Evolutionary conservation across 92 coral and sea anemone species (phyloP).

Genomic region (Phenganax marumi): DNA sequence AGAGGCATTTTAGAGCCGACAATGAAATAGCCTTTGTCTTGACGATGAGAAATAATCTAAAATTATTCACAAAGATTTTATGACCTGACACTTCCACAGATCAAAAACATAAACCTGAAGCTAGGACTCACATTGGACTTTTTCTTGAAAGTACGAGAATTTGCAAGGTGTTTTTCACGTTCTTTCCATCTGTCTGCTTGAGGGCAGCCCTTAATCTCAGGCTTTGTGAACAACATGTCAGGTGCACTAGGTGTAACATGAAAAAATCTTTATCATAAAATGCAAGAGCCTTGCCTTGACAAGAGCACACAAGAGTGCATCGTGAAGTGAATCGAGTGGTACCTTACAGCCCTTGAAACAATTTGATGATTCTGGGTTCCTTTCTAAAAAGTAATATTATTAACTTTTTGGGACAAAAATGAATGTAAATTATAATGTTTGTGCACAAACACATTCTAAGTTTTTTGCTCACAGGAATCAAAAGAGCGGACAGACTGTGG

Average conservation of each 20-base stretch:
- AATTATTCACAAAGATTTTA: background rate
- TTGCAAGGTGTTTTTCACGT: conserved; percentile 1
- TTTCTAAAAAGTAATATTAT: background rate
- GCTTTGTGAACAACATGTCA: background rate
- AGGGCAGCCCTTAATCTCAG: background rate
- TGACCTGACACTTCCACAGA: no score
- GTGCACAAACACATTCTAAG: background rate
- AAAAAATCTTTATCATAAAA: background rate
- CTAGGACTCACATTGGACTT: conserved; percentile 35
- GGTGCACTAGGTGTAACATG: conserved; percentile 28
- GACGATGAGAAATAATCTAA: conserved; percentile 76
- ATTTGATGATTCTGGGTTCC: background rate
- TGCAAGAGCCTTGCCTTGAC: background rate
- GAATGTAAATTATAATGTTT: background rate
- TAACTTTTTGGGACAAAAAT: background rate
- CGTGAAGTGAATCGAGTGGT: background rate
- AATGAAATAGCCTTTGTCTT: conserved; percentile 85
- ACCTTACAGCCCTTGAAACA: conserved; percentile 18
- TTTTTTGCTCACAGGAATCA: background rate
- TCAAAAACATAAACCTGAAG: no score
- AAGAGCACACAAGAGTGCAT: background rate
- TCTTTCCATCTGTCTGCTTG: conserved; percentile 39
- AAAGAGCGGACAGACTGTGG: conserved; percentile 23
- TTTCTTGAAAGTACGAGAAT: conserved; percentile 25
- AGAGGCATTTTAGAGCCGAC: conserved; percentile 75